Conservation (phyloP, 2,113 vertebrate species). For the Leptodactylus fuscus region DNA sequence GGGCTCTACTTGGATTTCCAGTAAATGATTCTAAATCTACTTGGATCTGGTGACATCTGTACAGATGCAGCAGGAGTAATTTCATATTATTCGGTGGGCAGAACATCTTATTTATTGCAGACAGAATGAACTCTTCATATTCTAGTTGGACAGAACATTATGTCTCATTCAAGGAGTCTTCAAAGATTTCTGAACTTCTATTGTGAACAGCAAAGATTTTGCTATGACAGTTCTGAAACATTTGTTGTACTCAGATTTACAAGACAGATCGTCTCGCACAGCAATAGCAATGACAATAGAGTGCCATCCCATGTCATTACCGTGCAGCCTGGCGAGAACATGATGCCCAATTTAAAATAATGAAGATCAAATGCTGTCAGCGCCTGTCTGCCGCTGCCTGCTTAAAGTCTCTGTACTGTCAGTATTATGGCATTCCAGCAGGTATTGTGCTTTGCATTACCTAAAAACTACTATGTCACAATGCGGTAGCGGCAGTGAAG, state of each 20-base stretch:
- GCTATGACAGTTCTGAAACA: background rate
- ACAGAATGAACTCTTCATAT: background rate
- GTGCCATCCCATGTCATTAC: background rate
- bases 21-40: background rate
- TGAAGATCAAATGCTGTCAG: constrained; percentile 47
- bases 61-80: background rate
- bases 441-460: background rate
- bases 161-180: background rate
- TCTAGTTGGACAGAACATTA: background rate
- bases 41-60: background rate
- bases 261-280: background rate
- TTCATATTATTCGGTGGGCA: background rate
- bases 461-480: background rate
- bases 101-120: background rate
- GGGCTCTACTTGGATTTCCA: background rate
- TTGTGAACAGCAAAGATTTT: background rate
- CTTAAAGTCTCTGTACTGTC: background rate
- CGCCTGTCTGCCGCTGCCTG: background rate
- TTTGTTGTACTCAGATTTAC: background rate
- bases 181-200: background rate
- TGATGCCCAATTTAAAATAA: constrained; percentile 43
- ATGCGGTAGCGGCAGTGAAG: too few relatives aligned
- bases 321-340: constrained; percentile 5
- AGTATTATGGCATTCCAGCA: background rate
- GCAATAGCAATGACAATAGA: constrained; percentile 3